Evolutionary conservation across 1,140 invertebrate species (phyloP).

Genomic region (Penaeus vannamei): DNA sequence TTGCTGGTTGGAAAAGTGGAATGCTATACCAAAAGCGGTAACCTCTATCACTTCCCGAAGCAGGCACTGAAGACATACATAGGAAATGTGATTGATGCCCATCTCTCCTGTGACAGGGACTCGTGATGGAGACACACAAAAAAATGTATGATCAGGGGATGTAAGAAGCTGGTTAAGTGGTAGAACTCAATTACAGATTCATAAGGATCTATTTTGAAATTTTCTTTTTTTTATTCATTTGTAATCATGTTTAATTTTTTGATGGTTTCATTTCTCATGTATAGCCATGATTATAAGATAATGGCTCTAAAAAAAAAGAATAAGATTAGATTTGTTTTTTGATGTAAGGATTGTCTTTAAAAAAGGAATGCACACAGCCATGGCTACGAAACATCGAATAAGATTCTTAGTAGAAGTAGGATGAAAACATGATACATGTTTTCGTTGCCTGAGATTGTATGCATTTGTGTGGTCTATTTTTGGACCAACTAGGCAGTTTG

Average conservation of each 20-base stretch:
- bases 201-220: slow-evolving; percentile 37
- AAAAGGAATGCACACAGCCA: slow-evolving; percentile 47
- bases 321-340: slow-evolving; percentile 6
- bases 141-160: slow-evolving; percentile 45
- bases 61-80: too few species aligned
- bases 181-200: slow-evolving; percentile 50
- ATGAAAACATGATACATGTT: slow-evolving; percentile 44
- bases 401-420: slow-evolving; percentile 51
- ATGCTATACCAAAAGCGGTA: background rate
- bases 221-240: too few species aligned
- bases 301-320: slow-evolving; percentile 47
- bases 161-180: slow-evolving; percentile 55
- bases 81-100: too few species aligned
- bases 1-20: slow-evolving; percentile 33
- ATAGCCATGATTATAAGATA: slow-evolving; percentile 45
- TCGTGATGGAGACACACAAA: background rate
- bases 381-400: slow-evolving; percentile 43
- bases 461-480: slow-evolving; percentile 56
- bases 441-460: slow-evolving; percentile 46
- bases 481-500: slow-evolving; percentile 21
- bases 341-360: slow-evolving; percentile 46
- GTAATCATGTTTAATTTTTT: too few species aligned
- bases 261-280: slow-evolving; percentile 52
- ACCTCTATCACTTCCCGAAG: too few species aligned
- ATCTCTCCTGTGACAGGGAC: too few species aligned